Evolutionary conservation across 2,113 vertebrate genomes (phyloP).

Genomic region (Catharus minimus): DNA sequence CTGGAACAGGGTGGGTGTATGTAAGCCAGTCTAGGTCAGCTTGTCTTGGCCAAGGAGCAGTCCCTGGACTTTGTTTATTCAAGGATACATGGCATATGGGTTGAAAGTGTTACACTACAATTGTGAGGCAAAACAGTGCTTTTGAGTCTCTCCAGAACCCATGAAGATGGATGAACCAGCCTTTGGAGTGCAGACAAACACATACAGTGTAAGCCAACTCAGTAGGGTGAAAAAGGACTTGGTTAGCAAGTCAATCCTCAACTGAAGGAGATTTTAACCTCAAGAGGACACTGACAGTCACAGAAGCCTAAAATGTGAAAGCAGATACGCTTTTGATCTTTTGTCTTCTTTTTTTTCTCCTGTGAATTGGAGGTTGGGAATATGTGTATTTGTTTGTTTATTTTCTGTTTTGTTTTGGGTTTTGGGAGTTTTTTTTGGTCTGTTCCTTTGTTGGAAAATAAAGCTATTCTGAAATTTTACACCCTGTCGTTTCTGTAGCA

Average conservation of each 20-base stretch:
- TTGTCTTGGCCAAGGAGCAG: neutral
- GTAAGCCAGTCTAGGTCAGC: neutral
- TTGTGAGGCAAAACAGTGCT: neutral
- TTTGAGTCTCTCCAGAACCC: neutral
- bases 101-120: neutral
- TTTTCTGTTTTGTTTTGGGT: fast-evolving
- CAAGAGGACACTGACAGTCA: neutral
- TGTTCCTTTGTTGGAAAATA: neutral
- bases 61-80: neutral
- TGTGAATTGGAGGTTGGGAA: neutral
- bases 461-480: constrained; percentile 5
- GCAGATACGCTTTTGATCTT: fast-evolving
- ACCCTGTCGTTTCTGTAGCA: neutral
- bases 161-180: neutral
- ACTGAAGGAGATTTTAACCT: neutral
- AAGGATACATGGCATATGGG: neutral
- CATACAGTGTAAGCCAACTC: neutral
- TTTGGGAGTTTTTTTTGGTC: neutral
- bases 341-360: neutral
- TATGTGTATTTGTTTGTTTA: fast-evolving
- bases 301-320: neutral
- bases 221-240: neutral
- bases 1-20: too few species aligned
- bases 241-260: neutral
- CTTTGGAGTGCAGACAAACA: neutral